A percentile compares a stretch with the other conserved stretches of the same genome.
These are phyloP conservation scores for Oeneis ivallda DNA, from an alignment of 2,888 invertebrate genomes.

Conservation along the genomic window DNA sequence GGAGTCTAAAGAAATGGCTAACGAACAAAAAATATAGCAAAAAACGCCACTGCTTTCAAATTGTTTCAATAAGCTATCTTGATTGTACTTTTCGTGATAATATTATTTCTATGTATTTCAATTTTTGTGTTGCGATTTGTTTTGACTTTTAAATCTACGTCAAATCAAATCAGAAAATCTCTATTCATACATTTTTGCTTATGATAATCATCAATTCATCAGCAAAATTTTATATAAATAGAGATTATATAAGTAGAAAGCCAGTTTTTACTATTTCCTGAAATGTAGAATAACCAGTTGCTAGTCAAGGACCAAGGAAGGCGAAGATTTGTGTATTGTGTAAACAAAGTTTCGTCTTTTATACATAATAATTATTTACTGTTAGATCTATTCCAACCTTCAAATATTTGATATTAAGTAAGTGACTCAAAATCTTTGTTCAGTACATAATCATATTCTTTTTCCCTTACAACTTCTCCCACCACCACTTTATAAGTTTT, in stretches of 20 bases:
- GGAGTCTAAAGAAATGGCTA: background rate
- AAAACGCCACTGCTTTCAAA: background rate
- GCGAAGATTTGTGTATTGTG: background rate
- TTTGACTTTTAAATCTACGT: no score
- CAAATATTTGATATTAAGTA: background rate
- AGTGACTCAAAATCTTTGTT: background rate
- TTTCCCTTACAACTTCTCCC: background rate
- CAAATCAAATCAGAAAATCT: background rate
- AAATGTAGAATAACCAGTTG: background rate
- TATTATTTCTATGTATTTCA: background rate
- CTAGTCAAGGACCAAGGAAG: background rate
- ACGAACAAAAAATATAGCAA: background rate
- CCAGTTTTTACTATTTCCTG: background rate
- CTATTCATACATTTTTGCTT: background rate
- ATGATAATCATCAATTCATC: no score
- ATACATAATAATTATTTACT: background rate
- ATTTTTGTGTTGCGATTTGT: background rate
- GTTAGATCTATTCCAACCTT: background rate
- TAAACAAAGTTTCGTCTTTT: background rate
- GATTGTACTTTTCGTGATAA: background rate
- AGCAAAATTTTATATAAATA: no score
- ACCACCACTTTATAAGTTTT: no score
- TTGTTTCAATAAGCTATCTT: background rate
- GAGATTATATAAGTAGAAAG: no score
- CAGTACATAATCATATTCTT: background rate